Conservation (phyloP, 2,888 invertebrate genomes). For the Hoplodrina ambigua region DNA sequence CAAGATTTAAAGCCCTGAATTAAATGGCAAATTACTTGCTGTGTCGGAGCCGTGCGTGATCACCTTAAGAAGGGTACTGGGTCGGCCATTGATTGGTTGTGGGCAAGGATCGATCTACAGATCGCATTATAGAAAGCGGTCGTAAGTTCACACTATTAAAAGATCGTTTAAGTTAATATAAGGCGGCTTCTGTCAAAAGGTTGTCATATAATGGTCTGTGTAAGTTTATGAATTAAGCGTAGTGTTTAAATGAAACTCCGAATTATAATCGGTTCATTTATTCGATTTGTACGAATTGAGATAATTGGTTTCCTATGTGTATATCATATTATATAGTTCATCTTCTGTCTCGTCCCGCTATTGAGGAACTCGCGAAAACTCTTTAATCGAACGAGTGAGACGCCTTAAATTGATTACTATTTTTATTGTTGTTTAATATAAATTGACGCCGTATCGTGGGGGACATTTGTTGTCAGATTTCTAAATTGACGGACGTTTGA, state of each 20-base stretch:
- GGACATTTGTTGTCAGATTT: neutral
- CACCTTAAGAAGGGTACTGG: neutral
- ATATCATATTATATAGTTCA: neutral
- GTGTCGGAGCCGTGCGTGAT: no score
- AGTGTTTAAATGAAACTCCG: slow-evolving; percentile 23
- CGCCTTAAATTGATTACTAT: neutral
- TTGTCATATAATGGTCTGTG: slow-evolving; percentile 9
- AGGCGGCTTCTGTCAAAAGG: slow-evolving; percentile 6
- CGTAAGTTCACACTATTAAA: neutral
- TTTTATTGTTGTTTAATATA: slow-evolving; percentile 9
- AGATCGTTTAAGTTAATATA: slow-evolving; percentile 3
- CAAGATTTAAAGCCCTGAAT: no score
- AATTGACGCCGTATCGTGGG: neutral
- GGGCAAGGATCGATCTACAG: neutral
- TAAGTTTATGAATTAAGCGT: slow-evolving; percentile 13
- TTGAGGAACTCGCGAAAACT: neutral
- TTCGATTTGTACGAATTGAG: neutral
- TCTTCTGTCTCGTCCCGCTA: neutral
- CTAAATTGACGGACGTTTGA: slow-evolving; percentile 5
- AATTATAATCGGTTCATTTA: slow-evolving; percentile 22
- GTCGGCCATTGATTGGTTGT: neutral
- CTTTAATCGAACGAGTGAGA: neutral
- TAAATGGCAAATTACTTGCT: no score
- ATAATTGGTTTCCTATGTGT: neutral
- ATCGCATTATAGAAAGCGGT: neutral